phyloP scores from a whole-genome alignment of 2,888 invertebrate genomes.

The Oxycera nigricornis region DNA sequence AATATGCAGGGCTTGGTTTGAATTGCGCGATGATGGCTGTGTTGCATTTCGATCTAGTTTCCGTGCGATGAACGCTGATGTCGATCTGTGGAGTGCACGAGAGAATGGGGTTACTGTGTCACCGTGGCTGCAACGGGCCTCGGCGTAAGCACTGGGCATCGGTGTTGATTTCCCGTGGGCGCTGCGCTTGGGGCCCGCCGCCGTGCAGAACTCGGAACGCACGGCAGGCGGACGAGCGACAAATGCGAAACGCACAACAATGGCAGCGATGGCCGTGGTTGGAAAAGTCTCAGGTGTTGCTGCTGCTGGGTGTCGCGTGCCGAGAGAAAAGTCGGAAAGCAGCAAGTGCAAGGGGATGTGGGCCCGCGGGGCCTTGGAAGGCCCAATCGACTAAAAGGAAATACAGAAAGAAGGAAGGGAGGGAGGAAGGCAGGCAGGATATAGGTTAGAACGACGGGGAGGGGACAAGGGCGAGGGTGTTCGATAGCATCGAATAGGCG shows the following conservation, averaged over 20 bases:
- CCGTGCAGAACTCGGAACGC: background rate
- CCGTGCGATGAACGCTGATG: background rate
- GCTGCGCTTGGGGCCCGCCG: no score
- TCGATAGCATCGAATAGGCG: no score
- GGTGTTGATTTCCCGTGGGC: background rate
- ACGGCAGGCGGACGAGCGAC: background rate
- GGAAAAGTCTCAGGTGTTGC: conserved; percentile 23
- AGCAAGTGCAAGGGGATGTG: conserved; percentile 9
- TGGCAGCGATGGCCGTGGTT: no score
- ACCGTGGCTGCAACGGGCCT: conserved; percentile 29
- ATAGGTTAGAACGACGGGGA: no score
- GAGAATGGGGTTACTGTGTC: conserved; percentile 40
- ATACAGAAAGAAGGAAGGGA: no score
- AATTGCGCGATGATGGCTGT: conserved; percentile 11
- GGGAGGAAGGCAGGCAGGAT: no score
- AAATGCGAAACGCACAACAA: background rate
- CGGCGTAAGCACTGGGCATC: conserved; percentile 8
- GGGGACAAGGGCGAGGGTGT: background rate
- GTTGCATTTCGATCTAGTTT: conserved; percentile 25
- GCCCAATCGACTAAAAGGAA: no score
- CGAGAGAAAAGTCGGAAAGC: background rate
- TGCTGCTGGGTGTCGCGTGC: no score
- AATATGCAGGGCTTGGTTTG: background rate
- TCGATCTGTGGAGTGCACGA: conserved; percentile 27
- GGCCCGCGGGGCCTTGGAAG: background rate